Evolutionary conservation across 2,888 invertebrate genomes (phyloP).

Genomic region (Hylaea fasciaria): DNA sequence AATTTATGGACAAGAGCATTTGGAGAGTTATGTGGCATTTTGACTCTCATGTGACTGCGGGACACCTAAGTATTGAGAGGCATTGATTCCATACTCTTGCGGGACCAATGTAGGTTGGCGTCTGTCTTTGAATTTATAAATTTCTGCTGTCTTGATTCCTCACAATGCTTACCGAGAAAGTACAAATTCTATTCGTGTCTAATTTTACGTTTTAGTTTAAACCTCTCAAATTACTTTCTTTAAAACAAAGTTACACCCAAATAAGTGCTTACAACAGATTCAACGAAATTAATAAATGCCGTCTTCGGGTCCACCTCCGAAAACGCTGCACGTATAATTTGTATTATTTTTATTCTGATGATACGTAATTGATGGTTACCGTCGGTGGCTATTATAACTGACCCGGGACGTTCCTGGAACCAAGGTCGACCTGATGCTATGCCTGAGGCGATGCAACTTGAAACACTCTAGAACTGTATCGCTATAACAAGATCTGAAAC

Average conservation of each 20-base stretch:
- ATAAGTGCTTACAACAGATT: neutral
- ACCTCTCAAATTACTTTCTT: too few relatives aligned
- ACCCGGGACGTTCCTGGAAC: constrained; percentile 67
- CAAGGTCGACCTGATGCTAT: constrained; percentile 60
- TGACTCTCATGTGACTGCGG: too few relatives aligned
- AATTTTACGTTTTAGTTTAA: too few relatives aligned
- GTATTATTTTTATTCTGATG: constrained; percentile 78
- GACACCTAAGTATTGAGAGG: too few relatives aligned
- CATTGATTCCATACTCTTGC: too few relatives aligned
- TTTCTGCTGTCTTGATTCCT: too few relatives aligned
- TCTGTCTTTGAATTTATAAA: too few relatives aligned
- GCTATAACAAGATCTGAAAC: neutral
- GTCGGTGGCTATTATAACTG: constrained; percentile 64
- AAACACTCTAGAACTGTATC: constrained; percentile 17
- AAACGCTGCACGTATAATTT: constrained; percentile 69
- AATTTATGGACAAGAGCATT: too few relatives aligned
- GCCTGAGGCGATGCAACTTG: constrained; percentile 57
- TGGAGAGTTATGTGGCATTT: too few relatives aligned
- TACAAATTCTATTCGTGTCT: too few relatives aligned
- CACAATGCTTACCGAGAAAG: too few relatives aligned
- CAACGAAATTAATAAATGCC: constrained; percentile 25
- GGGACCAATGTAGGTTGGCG: too few relatives aligned
- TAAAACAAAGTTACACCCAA: neutral
- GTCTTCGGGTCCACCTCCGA: constrained; percentile 37
- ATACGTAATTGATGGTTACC: constrained; percentile 71